Percentiles rank a stretch among this genome's conserved stretches.
phyloP scores from a whole-genome alignment of 2,888 invertebrate species.

The Stratiomys singularior region DNA sequence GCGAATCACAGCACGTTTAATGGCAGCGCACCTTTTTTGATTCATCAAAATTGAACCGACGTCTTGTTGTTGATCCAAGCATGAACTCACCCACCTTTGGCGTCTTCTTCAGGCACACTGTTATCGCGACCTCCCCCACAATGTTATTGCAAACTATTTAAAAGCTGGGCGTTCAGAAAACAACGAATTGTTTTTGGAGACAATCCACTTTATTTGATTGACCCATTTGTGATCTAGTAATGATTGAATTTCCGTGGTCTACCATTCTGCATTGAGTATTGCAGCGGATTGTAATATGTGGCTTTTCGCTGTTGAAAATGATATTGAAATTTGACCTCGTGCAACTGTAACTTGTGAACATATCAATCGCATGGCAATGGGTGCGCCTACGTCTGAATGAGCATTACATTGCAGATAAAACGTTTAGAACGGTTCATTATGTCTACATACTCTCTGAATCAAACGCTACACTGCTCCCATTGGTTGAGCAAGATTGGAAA shows the following conservation, averaged over 20 bases:
- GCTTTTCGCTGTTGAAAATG: slow-evolving; percentile 13
- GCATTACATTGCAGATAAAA: too few relatives aligned
- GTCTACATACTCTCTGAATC: too few relatives aligned
- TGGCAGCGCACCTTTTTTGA: slow-evolving; percentile 13
- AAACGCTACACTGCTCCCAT: too few relatives aligned
- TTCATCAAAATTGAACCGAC: background rate
- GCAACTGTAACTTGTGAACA: too few relatives aligned
- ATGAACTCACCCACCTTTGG: slow-evolving; percentile 18
- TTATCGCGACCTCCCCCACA: background rate
- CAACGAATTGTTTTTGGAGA: slow-evolving; percentile 44
- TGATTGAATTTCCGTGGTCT: background rate
- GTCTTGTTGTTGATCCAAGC: slow-evolving; percentile 15
- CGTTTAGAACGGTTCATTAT: too few relatives aligned
- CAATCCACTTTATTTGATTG: slow-evolving; percentile 51
- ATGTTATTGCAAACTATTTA: background rate
- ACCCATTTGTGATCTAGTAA: slow-evolving; percentile 49
- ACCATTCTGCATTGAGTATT: too few relatives aligned
- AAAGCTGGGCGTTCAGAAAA: background rate
- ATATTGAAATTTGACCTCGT: background rate
- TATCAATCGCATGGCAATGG: too few relatives aligned
- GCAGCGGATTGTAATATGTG: too few relatives aligned
- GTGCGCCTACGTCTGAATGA: too few relatives aligned
- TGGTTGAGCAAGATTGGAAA: too few relatives aligned
- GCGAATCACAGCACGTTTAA: slow-evolving; percentile 12
- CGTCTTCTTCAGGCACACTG: background rate